Percentiles rank a stretch among this genome's conserved stretches.
Conservation (phyloP, 2,113 vertebrate genomes). For the Edolisoma coerulescens region DNA sequence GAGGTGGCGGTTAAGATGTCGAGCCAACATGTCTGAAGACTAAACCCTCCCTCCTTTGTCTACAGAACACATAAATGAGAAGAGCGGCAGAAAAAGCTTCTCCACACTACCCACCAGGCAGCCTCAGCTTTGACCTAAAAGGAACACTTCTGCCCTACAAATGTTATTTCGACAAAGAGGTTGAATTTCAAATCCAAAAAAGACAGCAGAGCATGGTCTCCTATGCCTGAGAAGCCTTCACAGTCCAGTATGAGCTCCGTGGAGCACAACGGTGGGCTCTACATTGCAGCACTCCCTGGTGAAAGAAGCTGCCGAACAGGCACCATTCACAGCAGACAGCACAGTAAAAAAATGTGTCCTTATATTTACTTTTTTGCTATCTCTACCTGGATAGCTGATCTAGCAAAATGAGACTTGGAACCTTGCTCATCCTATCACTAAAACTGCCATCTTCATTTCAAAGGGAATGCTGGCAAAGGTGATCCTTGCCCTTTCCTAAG, state of each 20-base stretch:
- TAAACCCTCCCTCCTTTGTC: background rate
- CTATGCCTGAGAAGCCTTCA: background rate
- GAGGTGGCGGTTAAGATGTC: accelerated
- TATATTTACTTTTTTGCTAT: background rate
- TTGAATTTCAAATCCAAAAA: background rate
- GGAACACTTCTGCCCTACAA: background rate
- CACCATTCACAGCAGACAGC: background rate
- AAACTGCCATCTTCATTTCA: background rate
- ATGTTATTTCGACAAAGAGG: background rate
- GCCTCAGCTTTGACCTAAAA: background rate
- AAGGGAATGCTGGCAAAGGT: background rate
- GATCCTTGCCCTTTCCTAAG: background rate
- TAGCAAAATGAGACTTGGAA: background rate
- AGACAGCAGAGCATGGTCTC: background rate
- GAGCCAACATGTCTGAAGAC: background rate
- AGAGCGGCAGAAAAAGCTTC: background rate
- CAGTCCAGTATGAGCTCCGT: accelerated
- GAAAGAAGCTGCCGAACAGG: background rate
- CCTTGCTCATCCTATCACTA: background rate
- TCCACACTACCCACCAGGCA: background rate
- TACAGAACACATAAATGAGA: background rate
- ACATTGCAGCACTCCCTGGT: background rate
- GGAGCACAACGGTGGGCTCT: background rate
- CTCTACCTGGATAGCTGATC: background rate
- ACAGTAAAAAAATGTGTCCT: background rate